phyloP scores from a whole-genome alignment of 2,113 vertebrate genomes.

The Tachysurus fulvidraco region DNA sequence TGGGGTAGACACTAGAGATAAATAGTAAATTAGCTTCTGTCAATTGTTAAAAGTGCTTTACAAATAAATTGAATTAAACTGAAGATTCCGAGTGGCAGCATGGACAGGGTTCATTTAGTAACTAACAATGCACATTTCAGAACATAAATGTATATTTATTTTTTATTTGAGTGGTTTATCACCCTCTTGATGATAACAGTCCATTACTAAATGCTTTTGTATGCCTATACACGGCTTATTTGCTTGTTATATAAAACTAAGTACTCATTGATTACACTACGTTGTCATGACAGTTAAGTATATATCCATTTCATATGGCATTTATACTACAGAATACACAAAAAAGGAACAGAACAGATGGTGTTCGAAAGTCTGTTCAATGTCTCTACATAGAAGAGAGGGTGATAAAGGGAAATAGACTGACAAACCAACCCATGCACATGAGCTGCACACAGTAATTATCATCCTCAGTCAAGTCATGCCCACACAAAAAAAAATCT shows the following conservation, averaged over 20 bases:
- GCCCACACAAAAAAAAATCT: slow-evolving; percentile 36
- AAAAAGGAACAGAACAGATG: neutral
- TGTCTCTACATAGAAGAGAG: slow-evolving; percentile 20
- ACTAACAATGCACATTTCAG: neutral
- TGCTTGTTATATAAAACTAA: slow-evolving; percentile 50
- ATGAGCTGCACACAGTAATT: slow-evolving; percentile 29
- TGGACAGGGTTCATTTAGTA: neutral
- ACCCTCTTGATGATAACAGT: slow-evolving; percentile 36
- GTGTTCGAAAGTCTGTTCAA: neutral
- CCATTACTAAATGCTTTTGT: slow-evolving; percentile 35
- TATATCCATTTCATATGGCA: slow-evolving; percentile 49
- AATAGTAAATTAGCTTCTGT: too few species aligned
- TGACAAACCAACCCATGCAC: slow-evolving; percentile 20
- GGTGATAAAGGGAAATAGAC: slow-evolving; percentile 34
- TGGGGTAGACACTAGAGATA: too few species aligned
- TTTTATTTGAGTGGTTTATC: slow-evolving; percentile 55
- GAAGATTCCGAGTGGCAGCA: neutral
- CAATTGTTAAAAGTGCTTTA: too few species aligned
- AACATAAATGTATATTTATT: slow-evolving; percentile 29
- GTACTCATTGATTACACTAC: slow-evolving; percentile 39
- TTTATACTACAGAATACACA: slow-evolving; percentile 39
- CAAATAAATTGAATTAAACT: too few species aligned
- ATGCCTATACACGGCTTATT: slow-evolving; percentile 42
- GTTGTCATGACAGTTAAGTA: slow-evolving; percentile 45
- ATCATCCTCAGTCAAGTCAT: slow-evolving; percentile 36